Evolutionary conservation across 2,888 invertebrate species (phyloP).

Genomic region (Epistrophe grossulariae): DNA sequence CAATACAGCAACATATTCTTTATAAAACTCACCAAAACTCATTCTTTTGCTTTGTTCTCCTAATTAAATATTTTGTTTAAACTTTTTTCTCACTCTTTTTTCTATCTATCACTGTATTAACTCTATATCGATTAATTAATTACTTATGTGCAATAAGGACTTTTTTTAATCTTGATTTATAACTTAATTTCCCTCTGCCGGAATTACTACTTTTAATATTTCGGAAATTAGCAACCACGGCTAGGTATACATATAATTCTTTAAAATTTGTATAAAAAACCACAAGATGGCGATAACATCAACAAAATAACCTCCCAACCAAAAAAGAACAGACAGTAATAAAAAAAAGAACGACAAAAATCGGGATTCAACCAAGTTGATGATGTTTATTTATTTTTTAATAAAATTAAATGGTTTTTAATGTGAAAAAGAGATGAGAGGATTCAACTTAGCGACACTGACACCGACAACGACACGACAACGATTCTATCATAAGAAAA

Average conservation of each 20-base stretch:
- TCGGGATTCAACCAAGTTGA: slow-evolving; percentile 2
- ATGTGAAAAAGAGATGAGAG: slow-evolving; percentile 1
- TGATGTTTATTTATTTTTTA: slow-evolving; percentile 33
- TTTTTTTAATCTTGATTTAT: slow-evolving; percentile 15
- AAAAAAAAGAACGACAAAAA: slow-evolving; percentile 4
- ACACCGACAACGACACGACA: not conserved
- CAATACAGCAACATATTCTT: too few relatives aligned
- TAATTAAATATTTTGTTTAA: too few relatives aligned
- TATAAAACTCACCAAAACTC: too few relatives aligned
- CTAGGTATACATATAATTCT: not conserved
- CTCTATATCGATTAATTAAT: slow-evolving; percentile 3
- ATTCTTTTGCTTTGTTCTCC: too few relatives aligned
- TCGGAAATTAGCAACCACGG: slow-evolving; percentile 6
- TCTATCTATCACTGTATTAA: too few relatives aligned
- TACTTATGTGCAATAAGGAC: too few relatives aligned
- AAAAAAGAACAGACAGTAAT: not conserved
- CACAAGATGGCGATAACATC: not conserved
- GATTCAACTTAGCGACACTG: not conserved
- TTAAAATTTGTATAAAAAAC: not conserved
- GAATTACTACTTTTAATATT: slow-evolving; percentile 3
- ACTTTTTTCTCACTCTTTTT: too few relatives aligned
- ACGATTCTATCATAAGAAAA: slow-evolving; percentile 2
- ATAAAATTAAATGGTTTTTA: slow-evolving; percentile 62
- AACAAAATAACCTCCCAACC: slow-evolving; percentile 4
- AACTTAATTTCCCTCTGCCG: slow-evolving; percentile 6